These are phyloP conservation scores for Condylura cristata DNA, from an alignment of 2,113 vertebrate genomes.

Conservation along the genomic window DNA sequence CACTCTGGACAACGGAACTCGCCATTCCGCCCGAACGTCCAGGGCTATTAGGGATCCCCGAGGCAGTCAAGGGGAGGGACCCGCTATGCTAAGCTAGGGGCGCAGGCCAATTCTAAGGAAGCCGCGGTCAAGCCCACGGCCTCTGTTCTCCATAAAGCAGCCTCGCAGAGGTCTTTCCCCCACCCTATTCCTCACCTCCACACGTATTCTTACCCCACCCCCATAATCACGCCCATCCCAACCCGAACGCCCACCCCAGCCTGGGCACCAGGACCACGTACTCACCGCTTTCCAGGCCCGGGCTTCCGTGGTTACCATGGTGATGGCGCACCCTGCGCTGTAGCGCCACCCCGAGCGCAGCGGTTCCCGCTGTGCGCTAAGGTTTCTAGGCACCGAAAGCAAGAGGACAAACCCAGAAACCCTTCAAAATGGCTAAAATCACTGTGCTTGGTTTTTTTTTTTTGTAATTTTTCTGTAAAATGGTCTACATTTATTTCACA, in stretches of 20 bases:
- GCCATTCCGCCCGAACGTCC: neutral
- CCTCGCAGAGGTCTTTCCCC: rapidly evolving
- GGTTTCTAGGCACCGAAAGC: rapidly evolving
- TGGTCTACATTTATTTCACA: neutral
- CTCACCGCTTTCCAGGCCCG: neutral
- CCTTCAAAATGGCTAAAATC: neutral
- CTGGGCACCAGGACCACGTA: rapidly evolving
- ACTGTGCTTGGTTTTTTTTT: neutral
- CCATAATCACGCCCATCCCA: too few relatives aligned
- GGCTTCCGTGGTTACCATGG: conserved; percentile 53
- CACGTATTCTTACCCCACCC: too few relatives aligned
- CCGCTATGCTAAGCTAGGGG: neutral
- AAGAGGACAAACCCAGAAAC: rapidly evolving
- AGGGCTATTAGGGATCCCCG: neutral
- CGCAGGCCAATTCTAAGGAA: neutral
- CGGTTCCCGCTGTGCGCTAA: neutral
- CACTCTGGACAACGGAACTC: neutral
- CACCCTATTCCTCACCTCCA: too few relatives aligned
- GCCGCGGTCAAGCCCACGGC: neutral
- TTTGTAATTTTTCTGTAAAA: neutral
- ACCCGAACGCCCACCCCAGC: neutral
- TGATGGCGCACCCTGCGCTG: neutral
- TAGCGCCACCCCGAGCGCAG: neutral
- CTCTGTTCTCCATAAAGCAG: neutral
- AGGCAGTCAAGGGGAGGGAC: too few relatives aligned